Conservation (phyloP, 1,140 invertebrate species). For the Drosophila jambulina region DNA sequence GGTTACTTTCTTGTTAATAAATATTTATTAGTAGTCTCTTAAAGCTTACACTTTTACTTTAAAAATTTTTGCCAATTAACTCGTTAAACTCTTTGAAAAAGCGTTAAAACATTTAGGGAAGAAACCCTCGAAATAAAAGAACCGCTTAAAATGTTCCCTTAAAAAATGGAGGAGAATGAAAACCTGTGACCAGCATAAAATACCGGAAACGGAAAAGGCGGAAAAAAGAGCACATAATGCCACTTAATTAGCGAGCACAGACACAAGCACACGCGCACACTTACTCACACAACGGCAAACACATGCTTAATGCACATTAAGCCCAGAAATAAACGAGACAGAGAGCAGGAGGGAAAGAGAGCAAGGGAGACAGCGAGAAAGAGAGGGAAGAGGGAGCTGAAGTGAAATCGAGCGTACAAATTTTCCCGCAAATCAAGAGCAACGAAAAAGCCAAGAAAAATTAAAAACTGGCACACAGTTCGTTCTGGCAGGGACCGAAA, state of each 20-base stretch:
- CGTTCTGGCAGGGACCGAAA: neutral
- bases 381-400: neutral
- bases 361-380: neutral
- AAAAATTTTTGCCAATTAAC: neutral
- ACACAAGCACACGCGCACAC: conserved; percentile 29
- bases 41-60: no score
- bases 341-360: neutral
- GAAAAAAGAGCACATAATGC: conserved; percentile 48
- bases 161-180: neutral
- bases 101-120: neutral
- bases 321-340: conserved; percentile 17
- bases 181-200: conserved; percentile 45
- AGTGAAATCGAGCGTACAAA: conserved; percentile 36
- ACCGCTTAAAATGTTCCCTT: neutral
- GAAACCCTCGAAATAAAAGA: neutral
- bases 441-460: conserved; percentile 72
- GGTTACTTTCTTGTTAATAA: neutral
- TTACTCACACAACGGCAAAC: conserved; percentile 18
- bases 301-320: conserved; percentile 57
- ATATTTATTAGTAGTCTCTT: neutral
- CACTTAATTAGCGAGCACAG: conserved; percentile 55
- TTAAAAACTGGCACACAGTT: conserved; percentile 50
- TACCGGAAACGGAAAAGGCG: conserved; percentile 26
- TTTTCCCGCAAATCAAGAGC: conserved; percentile 71
- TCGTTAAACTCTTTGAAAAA: conserved; percentile 2